Conservation (phyloP, 2,113 vertebrate genomes). For the Pituophis catenifer region DNA sequence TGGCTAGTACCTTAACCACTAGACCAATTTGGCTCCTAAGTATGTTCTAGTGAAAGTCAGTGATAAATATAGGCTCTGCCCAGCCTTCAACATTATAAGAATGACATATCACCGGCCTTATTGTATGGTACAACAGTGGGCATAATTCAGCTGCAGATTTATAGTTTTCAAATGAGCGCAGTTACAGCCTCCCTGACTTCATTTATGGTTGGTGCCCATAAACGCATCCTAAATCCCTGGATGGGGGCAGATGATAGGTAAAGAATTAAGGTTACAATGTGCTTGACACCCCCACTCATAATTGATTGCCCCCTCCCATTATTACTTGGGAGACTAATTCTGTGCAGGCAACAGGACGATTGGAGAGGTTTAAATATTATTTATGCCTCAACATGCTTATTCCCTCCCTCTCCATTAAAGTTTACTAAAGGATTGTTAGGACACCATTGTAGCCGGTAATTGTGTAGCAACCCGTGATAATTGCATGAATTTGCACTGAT, state of each 20-base stretch:
- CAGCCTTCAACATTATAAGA: background rate
- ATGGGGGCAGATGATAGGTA: background rate
- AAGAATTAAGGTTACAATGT: conserved; percentile 16
- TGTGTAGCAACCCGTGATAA: conserved; percentile 70
- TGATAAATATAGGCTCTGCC: background rate
- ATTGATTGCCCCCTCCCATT: background rate
- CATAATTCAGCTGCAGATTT: background rate
- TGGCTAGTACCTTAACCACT: background rate
- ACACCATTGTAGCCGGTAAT: conserved; percentile 68
- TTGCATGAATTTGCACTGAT: conserved; percentile 72
- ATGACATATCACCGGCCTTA: background rate
- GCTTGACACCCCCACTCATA: conserved; percentile 21
- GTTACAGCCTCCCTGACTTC: background rate
- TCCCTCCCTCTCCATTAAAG: conserved; percentile 42
- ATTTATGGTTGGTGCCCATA: background rate
- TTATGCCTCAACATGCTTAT: conserved; percentile 2
- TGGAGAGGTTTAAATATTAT: conserved; percentile 29
- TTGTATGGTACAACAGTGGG: background rate
- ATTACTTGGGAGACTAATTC: background rate
- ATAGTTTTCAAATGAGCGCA: background rate
- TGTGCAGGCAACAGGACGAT: conserved; percentile 7
- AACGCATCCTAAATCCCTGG: background rate
- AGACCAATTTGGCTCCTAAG: background rate
- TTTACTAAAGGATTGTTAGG: conserved; percentile 67
- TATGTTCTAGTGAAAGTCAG: background rate